Percentiles rank a stretch among this genome's conserved stretches.
These are phyloP conservation scores for Elmis aenea DNA, from an alignment of 2,888 invertebrate species.

Conservation along the genomic window DNA sequence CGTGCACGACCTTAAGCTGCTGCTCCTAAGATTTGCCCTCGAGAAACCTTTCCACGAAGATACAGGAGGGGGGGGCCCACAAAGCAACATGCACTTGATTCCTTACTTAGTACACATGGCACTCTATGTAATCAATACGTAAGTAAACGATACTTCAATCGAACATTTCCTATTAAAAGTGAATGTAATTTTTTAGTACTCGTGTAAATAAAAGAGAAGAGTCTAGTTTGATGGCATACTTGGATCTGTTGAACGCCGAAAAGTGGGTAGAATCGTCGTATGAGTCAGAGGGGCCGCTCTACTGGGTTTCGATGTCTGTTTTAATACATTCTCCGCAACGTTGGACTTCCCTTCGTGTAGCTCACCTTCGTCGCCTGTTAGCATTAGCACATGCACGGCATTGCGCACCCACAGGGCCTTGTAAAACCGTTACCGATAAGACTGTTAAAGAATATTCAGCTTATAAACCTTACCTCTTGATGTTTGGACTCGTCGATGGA, in stretches of 20 bases:
- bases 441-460: slow-evolving; percentile 64
- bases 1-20: slow-evolving; percentile 87
- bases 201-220: slow-evolving; percentile 74
- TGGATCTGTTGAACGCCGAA: slow-evolving; percentile 59
- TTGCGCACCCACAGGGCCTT: slow-evolving; percentile 59
- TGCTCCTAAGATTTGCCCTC: slow-evolving; percentile 83
- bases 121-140: slow-evolving; percentile 89
- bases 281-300: slow-evolving; percentile 90
- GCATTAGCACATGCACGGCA: slow-evolving; percentile 73
- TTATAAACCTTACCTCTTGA: slow-evolving; percentile 82
- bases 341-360: slow-evolving; percentile 69
- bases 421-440: slow-evolving; percentile 50
- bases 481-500: slow-evolving; percentile 79
- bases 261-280: slow-evolving; percentile 77
- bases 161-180: slow-evolving; percentile 2
- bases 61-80: slow-evolving; percentile 94
- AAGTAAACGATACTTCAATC: slow-evolving; percentile 38
- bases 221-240: slow-evolving; percentile 66
- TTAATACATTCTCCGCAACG: slow-evolving; percentile 71
- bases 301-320: slow-evolving; percentile 76
- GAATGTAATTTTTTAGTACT: slow-evolving; percentile 53
- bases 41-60: slow-evolving; percentile 97
- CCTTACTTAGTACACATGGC: slow-evolving; percentile 93
- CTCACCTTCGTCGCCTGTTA: slow-evolving; percentile 72
- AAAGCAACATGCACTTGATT: slow-evolving; percentile 94